Base-by-base conservation (phyloP, 2,113 vertebrate species). In the pig (Sus scrofa) region DNA sequence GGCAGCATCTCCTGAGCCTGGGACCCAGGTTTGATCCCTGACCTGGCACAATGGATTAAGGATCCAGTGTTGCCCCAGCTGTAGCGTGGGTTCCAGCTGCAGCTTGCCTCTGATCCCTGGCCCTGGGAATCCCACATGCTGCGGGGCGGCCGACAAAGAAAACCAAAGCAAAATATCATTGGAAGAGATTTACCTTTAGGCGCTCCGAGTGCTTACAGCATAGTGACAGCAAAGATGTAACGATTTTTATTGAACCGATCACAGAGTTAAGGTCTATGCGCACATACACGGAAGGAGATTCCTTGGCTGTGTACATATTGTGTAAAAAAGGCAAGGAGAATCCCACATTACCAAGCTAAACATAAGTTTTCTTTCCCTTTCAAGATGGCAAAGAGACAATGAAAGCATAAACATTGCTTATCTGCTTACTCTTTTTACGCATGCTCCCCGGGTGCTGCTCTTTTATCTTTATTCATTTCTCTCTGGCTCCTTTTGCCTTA, bases 191-290 rank as follows among this genome's bases (percentile, higher is more conserved):
- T 26, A 15, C n/a, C 34, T 32, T 15, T 6, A 9, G 75, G 16
- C 1, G 10, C 26, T 30, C 18, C 9, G 0, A 18, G 44, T 0
- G 3, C 37, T 82, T 1, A 0, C 4, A 44, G 10, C 56, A 34
- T 52, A 4, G 39, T 11, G 32, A 12, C 3, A 6, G 22, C 20
- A 14, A 30, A 26, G 7, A 22, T 27, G 3, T 22, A 3, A 3
- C 0, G 1, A 0, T 7, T 2, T 30, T 30, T 52, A 15, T n/a
- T 10, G n/a, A 39, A 2, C 2, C 56, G 1, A 0, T 68, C 11
- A 0, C 22, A 32, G 1, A 26, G 15, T 3, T 67, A 20, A 22
- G 26, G 27, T 32, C 27, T 5, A 0, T 12, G 30, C 22, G 2
- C 37, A 27, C 34, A 9, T 32, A 10, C 44, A 32, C 1, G 12